phyloP scores from a whole-genome alignment of 2,888 invertebrate species.

The Cataglyphis altisquamis region DNA sequence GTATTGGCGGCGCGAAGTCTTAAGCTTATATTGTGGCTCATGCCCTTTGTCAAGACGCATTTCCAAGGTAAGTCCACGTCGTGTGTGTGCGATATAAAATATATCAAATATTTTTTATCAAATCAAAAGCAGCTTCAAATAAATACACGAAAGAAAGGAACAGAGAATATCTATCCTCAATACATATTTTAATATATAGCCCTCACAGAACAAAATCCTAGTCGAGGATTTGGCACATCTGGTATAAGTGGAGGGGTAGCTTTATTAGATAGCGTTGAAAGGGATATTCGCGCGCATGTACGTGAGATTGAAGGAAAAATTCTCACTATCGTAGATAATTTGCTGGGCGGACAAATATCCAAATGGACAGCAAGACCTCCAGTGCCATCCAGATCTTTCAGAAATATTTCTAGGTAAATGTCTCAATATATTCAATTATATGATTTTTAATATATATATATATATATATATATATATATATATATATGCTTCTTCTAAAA shows the following conservation, averaged over 20 bases:
- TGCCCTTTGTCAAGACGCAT: constrained; percentile 91
- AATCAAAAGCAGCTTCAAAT: not conserved
- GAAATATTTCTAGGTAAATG: constrained; percentile 91
- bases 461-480: not conserved
- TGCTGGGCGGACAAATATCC: constrained; percentile 93
- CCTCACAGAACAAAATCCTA: constrained; percentile 81
- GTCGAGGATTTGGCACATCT: constrained; percentile 78
- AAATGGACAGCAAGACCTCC: constrained; percentile 98
- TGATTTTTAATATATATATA: not conserved
- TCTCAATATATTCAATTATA: not conserved
- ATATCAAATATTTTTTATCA: not conserved
- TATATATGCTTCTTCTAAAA: not conserved
- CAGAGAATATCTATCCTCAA: not conserved
- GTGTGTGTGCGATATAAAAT: not conserved
- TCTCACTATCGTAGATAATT: constrained; percentile 94
- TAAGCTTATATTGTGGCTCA: constrained; percentile 93
- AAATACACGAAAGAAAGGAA: not conserved
- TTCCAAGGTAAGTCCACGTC: constrained; percentile 87
- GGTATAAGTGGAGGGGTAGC: constrained; percentile 82
- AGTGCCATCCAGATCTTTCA: constrained; percentile 96
- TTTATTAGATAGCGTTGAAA: constrained; percentile 90
- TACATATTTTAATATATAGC: constrained; percentile 69
- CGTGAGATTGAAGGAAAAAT: constrained; percentile 97
- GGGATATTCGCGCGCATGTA: constrained; percentile 95
- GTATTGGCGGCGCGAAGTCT: constrained; percentile 94